Base-by-base conservation (phyloP, 1,140 invertebrate genomes). In the Helicoverpa armigera region DNA sequence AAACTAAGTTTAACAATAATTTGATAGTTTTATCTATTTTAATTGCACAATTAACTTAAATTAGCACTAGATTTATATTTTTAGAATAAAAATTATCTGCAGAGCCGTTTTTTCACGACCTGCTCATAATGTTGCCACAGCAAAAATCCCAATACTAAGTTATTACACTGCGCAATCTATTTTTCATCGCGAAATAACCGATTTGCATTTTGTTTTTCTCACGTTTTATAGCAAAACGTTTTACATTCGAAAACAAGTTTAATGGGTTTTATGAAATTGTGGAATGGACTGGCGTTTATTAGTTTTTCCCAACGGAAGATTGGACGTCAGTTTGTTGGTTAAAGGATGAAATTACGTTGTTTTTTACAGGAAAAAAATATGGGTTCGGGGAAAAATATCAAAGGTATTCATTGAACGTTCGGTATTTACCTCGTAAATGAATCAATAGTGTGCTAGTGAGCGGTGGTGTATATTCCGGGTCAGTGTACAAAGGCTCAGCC, bases 121-220 rank as follows among this genome's bases (percentile, higher is more conserved):
- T n/a, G n/a, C n/a, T n/a, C n/a, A n/a, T n/a, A n/a, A n/a, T n/a
- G n/a, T n/a, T n/a, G n/a, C n/a, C n/a, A n/a, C n/a, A n/a, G n/a
- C n/a, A n/a, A n/a, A n/a, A n/a, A n/a, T n/a, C n/a, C n/a, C n/a
- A n/a, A n/a, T 73, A 73, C 70, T 58, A 73, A 73, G 70, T 73
- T 58, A 73, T 73, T 58, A 73, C 70, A 73, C 54, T 56, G 70
- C 70, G 70, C 70, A 73, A 73, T 73, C 70, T 73, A 73, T 73
- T 73, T 73, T 73, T 73, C 70, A 73, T 73, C 70, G 70, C 23
- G 23, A 56, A 73, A 72, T 31, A 72, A 73, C 70, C 70, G 70
- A 73, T 73, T 73, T 58, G 53, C 70, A 73, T 73, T 73, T 73
- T 73, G 54, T 73, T 73, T 69, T 73, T 58, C 69, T 58, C 70